Evolutionary conservation across 2,797 vertebrate genomes (phyloP).

Genomic region (Arremon brunneinucha): DNA sequence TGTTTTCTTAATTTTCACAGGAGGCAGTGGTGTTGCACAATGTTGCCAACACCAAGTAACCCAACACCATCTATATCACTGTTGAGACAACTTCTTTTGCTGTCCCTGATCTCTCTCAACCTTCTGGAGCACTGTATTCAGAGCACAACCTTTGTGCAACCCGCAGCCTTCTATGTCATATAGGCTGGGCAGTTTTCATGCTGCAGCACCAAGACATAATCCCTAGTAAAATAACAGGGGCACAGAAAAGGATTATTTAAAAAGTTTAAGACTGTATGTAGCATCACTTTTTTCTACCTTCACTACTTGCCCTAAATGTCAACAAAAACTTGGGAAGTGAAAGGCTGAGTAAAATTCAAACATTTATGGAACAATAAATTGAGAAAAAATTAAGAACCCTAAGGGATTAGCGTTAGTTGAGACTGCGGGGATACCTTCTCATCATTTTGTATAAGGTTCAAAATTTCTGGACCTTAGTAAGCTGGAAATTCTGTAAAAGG

Average conservation of each 20-base stretch:
- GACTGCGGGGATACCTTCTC: not conserved
- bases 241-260: not conserved
- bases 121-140: not conserved
- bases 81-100: not conserved
- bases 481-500: not conserved
- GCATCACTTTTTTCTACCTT: not conserved
- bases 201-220: not conserved
- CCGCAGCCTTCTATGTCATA: not conserved
- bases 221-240: not conserved
- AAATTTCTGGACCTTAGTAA: not conserved
- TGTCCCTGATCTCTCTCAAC: not conserved
- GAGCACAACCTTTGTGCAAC: not conserved
- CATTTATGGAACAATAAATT: not conserved
- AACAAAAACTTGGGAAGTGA: not conserved
- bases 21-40: not conserved
- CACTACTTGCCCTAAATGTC: not conserved
- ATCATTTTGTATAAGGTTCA: not conserved
- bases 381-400: not conserved
- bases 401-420: not conserved
- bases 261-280: not conserved
- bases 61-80: not conserved
- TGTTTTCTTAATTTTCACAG: not conserved
- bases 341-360: not conserved
- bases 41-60: not conserved
- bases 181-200: not conserved